A percentile compares a stretch with the other conserved stretches of the same genome.
Evolutionary conservation across 2,113 vertebrate species (phyloP).

Genomic region (Eclectus roratus): DNA sequence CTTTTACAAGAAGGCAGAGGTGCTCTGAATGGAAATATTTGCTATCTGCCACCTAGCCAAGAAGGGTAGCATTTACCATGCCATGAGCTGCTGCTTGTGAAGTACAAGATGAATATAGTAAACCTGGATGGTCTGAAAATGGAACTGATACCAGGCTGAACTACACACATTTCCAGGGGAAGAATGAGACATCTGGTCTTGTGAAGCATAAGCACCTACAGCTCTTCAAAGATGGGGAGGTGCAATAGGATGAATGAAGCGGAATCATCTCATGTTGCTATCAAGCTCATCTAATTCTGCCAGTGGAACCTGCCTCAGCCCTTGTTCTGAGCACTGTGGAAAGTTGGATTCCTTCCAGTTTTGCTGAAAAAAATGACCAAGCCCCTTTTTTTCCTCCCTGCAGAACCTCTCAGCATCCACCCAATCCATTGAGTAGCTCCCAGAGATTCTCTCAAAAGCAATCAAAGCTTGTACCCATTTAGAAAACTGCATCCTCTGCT

Average conservation of each 20-base stretch:
- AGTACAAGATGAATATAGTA: not conserved
- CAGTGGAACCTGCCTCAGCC: not conserved
- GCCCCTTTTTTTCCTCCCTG: not conserved
- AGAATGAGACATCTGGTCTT: not conserved
- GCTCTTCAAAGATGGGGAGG: not conserved
- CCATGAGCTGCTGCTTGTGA: not conserved
- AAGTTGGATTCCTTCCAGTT: not conserved
- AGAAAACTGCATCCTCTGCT: not conserved
- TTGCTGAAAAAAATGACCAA: not conserved
- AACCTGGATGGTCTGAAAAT: not conserved
- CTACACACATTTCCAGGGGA: not conserved
- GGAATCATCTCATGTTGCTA: not conserved
- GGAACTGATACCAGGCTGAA: not conserved
- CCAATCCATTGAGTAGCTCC: not conserved
- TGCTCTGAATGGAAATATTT: constrained; percentile 39
- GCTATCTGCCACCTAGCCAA: not conserved
- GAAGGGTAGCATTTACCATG: not conserved
- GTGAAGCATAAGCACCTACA: not conserved
- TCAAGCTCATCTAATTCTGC: not conserved
- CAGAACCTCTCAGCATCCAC: not conserved
- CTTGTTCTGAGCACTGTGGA: not conserved
- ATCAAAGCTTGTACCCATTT: not conserved
- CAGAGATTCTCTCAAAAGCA: not conserved
- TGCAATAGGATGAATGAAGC: not conserved
- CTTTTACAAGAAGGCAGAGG: constrained; percentile 33